Evolutionary conservation across 1,140 invertebrate genomes (phyloP), one percentile per base, ranked within the genome.

Genomic region (Macrobrachium nipponense): DNA sequence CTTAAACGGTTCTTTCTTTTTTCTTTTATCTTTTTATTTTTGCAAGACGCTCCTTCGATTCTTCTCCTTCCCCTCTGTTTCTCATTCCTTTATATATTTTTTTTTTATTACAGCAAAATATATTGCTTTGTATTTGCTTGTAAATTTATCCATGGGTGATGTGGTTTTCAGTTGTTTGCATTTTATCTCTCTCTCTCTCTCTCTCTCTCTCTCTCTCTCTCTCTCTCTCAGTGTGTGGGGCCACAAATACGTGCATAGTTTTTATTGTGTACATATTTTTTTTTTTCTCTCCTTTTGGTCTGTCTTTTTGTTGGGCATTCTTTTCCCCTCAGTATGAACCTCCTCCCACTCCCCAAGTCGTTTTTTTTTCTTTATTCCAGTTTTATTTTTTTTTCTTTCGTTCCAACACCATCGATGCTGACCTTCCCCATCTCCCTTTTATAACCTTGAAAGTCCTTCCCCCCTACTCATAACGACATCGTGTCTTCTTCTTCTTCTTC

Each of bases 261-360:
- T 51, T 51, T 51, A 12, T 12, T 0, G 51, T 51, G 51, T 51
- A 7, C 15, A 36, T 12, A 36, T 18, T 73, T 27, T 73, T 51
- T 27, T 73, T 6, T 18, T 23, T 51, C 7, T 27, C n/a, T 27
- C 20, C 62, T 20, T 64, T 17, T 64, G 20, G 15, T 64, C 62
- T 64, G 15, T 64, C 62, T 68, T 68, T 68, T 68, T 68, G n/a
- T 68, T 10, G n/a, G 27, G 64, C 64, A 20, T 68, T 17, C 62
- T 64, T 68, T 27, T 17, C 27, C n/a, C 7, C 27, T 68, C n/a
- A 20, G n/a, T 68, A 8, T 27, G n/a, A 10, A 20, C 64, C 27
- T 27, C 27, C 15, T 66, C 62, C 20, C 64, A 17, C 23, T 27
- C 15, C 27, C 15, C 14, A 10, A 20, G 4, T 68, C 64, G 10